Percentiles rank a stretch among this genome's conserved stretches.
These are phyloP conservation scores for Corythucha ciliata DNA, from an alignment of 2,888 invertebrate species.

Conservation along the genomic window DNA sequence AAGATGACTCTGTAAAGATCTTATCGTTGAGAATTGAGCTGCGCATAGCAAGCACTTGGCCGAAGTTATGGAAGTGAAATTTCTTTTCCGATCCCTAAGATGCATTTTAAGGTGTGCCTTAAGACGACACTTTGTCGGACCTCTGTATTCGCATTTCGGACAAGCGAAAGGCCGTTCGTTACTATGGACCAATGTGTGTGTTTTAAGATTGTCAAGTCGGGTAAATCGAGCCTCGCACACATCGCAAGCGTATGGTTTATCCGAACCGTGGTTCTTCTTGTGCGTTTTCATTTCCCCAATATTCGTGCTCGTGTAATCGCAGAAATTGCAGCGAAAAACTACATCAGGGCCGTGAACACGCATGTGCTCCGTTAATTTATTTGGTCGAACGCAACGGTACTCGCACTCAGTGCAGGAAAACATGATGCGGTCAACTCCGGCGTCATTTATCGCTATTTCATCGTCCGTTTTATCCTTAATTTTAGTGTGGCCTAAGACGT, in stretches of 20 bases:
- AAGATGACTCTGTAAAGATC: too few relatives aligned
- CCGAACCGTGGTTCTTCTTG: not conserved
- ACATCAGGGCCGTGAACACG: not conserved
- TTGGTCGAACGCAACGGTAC: conserved; percentile 1
- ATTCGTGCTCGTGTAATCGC: not conserved
- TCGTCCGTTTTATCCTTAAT: too few relatives aligned
- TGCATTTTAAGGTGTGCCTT: too few relatives aligned
- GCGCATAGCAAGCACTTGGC: too few relatives aligned
- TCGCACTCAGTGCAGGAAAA: conserved; percentile 12
- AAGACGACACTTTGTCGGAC: conserved; percentile 1
- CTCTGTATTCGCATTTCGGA: not conserved
- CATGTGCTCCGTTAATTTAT: conserved; percentile 10
- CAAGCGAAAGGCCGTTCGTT: not conserved
- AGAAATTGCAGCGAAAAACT: not conserved
- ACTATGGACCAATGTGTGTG: not conserved
- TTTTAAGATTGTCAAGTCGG: conserved; percentile 7
- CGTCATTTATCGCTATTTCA: too few relatives aligned
- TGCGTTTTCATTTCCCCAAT: not conserved
- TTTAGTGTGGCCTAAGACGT: too few relatives aligned
- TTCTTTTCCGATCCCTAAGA: too few relatives aligned
- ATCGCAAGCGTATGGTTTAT: not conserved
- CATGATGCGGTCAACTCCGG: too few relatives aligned
- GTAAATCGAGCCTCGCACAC: conserved; percentile 4
- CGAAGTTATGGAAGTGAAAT: too few relatives aligned
- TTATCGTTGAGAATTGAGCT: too few relatives aligned